A percentile compares a stretch with the other conserved stretches of the same genome.
Conservation (phyloP, 2,113 vertebrate genomes). For the Ctenodactylus gundi region DNA sequence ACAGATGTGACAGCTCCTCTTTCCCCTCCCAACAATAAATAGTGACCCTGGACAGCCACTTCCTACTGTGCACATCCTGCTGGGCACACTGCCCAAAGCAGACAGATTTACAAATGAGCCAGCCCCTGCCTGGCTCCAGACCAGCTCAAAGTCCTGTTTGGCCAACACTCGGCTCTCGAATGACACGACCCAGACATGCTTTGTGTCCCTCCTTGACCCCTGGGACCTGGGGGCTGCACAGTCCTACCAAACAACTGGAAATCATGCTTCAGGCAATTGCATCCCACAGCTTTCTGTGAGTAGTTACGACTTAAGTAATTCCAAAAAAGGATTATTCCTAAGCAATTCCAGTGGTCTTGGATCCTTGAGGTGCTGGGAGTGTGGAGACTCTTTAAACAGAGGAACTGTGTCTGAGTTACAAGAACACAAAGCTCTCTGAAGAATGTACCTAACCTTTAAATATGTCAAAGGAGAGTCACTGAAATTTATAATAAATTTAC, state of each 20-base stretch:
- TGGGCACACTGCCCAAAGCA: not conserved
- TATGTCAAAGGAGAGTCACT: not conserved
- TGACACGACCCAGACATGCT: not conserved
- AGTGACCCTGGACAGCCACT: not conserved
- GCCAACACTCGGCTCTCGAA: fast-evolving
- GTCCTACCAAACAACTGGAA: not conserved
- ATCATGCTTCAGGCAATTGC: fast-evolving
- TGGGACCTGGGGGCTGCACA: not conserved
- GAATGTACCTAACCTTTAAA: slow-evolving; percentile 50
- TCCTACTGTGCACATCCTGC: slow-evolving; percentile 11
- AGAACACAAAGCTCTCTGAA: not conserved
- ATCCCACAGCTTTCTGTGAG: fast-evolving
- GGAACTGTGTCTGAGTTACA: not conserved
- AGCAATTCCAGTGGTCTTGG: not conserved
- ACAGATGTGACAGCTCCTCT: not conserved
- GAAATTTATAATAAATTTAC: slow-evolving; percentile 45
- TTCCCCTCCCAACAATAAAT: not conserved
- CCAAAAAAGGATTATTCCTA: fast-evolving
- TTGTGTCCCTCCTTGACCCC: fast-evolving
- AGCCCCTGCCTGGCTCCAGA: not conserved
- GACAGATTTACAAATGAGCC: not conserved
- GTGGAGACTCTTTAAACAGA: not conserved
- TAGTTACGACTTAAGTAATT: fast-evolving
- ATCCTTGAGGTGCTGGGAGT: not conserved
- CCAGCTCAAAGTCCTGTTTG: not conserved